phyloP scores from a whole-genome alignment of 2,113 vertebrate species.

The Vombatus ursinus region DNA sequence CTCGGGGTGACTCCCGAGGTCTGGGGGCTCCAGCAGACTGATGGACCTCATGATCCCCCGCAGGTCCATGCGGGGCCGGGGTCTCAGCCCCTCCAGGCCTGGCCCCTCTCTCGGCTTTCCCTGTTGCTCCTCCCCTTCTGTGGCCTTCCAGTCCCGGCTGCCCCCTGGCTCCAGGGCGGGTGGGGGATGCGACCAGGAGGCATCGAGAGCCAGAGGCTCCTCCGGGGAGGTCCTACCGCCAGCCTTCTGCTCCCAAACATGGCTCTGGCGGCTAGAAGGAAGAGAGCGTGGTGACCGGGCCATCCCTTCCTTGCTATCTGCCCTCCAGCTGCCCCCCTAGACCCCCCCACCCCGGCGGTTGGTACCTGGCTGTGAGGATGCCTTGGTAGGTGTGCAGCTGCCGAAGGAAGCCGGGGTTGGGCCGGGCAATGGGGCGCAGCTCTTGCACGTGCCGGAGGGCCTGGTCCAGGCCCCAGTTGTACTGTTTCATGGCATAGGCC shows the following conservation, averaged over 20 bases:
- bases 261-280: constrained; percentile 81
- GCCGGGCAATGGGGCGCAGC: constrained; percentile 87
- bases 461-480: constrained; percentile 89
- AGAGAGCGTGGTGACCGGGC: neutral
- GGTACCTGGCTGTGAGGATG: constrained; percentile 93
- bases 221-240: constrained; percentile 57
- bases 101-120: constrained; percentile 29
- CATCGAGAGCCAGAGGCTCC: constrained; percentile 65
- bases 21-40: constrained; percentile 87
- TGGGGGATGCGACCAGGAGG: constrained; percentile 74
- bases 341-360: fast-evolving
- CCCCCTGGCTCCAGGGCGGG: constrained; percentile 57
- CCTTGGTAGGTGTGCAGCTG: constrained; percentile 96
- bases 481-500: constrained; percentile 96
- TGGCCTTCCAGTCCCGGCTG: constrained; percentile 6
- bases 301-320: neutral
- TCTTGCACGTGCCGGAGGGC: constrained; percentile 87
- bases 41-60: constrained; percentile 96
- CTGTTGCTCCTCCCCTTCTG: constrained; percentile 49
- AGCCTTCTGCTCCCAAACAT: constrained; percentile 80
- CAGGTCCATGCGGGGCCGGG: constrained; percentile 89
- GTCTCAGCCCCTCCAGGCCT: constrained; percentile 28
- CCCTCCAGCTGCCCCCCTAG: neutral
- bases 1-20: neutral
- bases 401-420: constrained; percentile 94